Evolutionary conservation across 2,797 vertebrate species (phyloP), one percentile per base, ranked within the genome.

Genomic region (Silurus lanzhouensis): DNA sequence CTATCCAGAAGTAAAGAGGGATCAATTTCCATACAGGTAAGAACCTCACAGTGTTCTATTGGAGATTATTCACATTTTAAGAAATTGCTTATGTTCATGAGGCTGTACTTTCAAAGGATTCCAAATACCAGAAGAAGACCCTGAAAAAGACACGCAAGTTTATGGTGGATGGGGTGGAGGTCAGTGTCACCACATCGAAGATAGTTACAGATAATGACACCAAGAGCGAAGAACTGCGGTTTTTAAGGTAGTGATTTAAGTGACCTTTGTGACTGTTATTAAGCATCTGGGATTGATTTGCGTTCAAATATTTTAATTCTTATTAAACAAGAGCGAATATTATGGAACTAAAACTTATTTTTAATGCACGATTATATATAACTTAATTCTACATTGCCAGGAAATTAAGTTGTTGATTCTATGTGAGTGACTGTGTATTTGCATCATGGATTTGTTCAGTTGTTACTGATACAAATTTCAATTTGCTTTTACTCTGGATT

Each of bases 91-190:
- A 48, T 61, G 22, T 46, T 72, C 7, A 71, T 46, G 55, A 52
- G 46, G 44, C 75, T 63, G 31, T 83, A 14, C 70, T 75, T 64
- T 2, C 86, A 86, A 87, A 99, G 98, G 98, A 99, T 92, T 95
- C 93, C 55, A 97, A 91, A 93, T 95, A 96, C 79, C 97, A 99
- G 90, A 99, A 98, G 93, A 99, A 99, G 93, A 99, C 98, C 0
- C 91, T 99, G 92, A 99, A 99, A 93, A 99, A 99, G 94, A 99
- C 98, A 0, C 96, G 98, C 0, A 99, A 98, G 91, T 99, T 99
- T 93, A 95, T 99, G 87, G 97, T 99, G 83, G 98, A 99, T 86
- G 98, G 98, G 1, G 97, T 99, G 88, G 98, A 99, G 95, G 97
- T 99, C 88, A 99, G 97, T 81, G 98, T 99, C 83, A 99, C 98